Base-by-base conservation (phyloP, 2,888 invertebrate genomes). In the Chrysolina americana region DNA sequence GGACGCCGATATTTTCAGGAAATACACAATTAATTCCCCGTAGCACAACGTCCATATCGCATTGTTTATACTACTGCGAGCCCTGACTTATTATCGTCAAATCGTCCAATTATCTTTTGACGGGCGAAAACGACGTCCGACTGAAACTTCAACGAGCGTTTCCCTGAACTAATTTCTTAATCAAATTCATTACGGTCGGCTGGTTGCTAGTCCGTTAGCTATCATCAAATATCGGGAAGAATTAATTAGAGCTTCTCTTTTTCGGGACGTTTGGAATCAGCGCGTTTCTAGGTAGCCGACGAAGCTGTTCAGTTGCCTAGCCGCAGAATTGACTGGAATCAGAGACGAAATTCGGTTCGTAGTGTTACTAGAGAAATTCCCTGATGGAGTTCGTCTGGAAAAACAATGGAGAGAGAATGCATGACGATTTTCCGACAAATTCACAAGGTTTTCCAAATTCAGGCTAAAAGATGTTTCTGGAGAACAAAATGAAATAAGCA, bases 81-180 rank as follows among this genome's bases (percentile, higher is more conserved):
- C 59, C 5, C 28, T 36, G 36, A 13, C 36, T n/a, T 59, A 59
- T 59, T 59, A n/a, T 28, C 59, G 36, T 23, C 59, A 59, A 59
- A 59, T 59, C 59, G 59, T 59, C 59, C 36, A 59, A 59, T 59
- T 59, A 59, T 59, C 59, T 59, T 23, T 59, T 59, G 59, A 59
- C 36, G 59, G 36, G 59, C 59, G 59, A 59, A 36, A 36, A 8
- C 59, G 36, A 36, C 59, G 28, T 36, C 59, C n/a, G 13, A 36
- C 59, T 11, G 36, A 59, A 59, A 59, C n/a, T 56, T 56, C 13
- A 3, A 11, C 56, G 59, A n/a, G 36, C 15, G 28, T 59, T 59
- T 59, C 59, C 36, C 6, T 10, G 28, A 59, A 59, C 59, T 59
- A 59, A 59, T 59, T 59, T 59, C 59, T 59, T 59, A 59, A 59